A percentile compares a stretch with the other conserved stretches of the same genome.
These are phyloP conservation scores for Andrena trimmerana DNA, from an alignment of 2,888 invertebrate genomes.

Conservation along the genomic window DNA sequence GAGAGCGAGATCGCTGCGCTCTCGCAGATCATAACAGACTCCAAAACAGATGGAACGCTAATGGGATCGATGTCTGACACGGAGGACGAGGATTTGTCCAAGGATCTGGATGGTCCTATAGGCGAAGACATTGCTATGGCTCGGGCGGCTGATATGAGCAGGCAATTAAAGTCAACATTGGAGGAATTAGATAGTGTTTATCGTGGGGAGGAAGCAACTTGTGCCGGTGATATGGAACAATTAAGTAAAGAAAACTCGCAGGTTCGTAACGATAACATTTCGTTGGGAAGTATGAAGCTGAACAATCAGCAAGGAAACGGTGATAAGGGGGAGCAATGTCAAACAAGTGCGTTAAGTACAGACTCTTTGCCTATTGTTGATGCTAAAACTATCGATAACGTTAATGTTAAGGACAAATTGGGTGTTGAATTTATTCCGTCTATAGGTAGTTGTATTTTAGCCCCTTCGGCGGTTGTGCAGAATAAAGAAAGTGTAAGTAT, in stretches of 20 bases:
- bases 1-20: conserved; percentile 82
- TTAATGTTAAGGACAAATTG: not conserved
- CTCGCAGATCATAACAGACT: conserved; percentile 81
- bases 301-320: not conserved
- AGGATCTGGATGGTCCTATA: not conserved
- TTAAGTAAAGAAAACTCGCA: not conserved
- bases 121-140: not conserved
- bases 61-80: not conserved
- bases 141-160: not conserved
- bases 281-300: not conserved
- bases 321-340: conserved; percentile 5
- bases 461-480: not conserved
- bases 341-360: not conserved
- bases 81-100: not conserved
- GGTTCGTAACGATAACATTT: not conserved
- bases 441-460: not conserved
- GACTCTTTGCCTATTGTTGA: not conserved
- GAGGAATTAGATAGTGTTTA: conserved; percentile 1
- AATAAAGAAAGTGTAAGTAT: conserved; percentile 22
- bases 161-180: not conserved
- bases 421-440: not conserved
- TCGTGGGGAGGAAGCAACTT: not conserved
- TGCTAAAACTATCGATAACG: not conserved
- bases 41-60: conserved; percentile 68
- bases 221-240: conserved; percentile 1